These are phyloP conservation scores for Cheilosia vulpina DNA, from an alignment of 2,888 invertebrate species.

Conservation along the genomic window DNA sequence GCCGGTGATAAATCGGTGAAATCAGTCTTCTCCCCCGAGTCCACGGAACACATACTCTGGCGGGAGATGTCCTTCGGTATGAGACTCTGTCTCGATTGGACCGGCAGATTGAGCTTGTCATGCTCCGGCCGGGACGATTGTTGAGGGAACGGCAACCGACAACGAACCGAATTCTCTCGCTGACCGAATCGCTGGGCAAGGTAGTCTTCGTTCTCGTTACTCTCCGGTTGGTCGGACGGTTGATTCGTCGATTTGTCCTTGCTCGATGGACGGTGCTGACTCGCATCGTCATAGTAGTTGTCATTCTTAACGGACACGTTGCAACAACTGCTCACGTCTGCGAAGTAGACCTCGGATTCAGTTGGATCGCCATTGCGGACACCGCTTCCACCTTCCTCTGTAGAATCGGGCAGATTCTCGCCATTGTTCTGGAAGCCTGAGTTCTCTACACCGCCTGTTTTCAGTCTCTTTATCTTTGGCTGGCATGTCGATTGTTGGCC, in stretches of 20 bases:
- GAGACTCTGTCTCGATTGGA: slow-evolving; percentile 76
- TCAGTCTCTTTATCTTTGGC: slow-evolving; percentile 76
- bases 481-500: slow-evolving; percentile 63
- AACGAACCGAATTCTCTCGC: slow-evolving; percentile 86
- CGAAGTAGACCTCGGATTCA: slow-evolving; percentile 93
- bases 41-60: slow-evolving; percentile 83
- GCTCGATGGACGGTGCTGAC: slow-evolving; percentile 74
- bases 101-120: slow-evolving; percentile 76
- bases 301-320: slow-evolving; percentile 88
- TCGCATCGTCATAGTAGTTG: slow-evolving; percentile 82
- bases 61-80: slow-evolving; percentile 82
- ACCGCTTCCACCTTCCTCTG: slow-evolving; percentile 76
- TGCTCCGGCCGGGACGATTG: slow-evolving; percentile 73
- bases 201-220: slow-evolving; percentile 85
- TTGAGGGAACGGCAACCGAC: slow-evolving; percentile 85
- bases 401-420: slow-evolving; percentile 75
- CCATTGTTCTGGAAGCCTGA: slow-evolving; percentile 90
- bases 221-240: slow-evolving; percentile 65
- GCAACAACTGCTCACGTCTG: slow-evolving; percentile 93
- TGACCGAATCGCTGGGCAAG: slow-evolving; percentile 85
- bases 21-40: slow-evolving; percentile 83
- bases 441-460: slow-evolving; percentile 90
- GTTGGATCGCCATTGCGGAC: slow-evolving; percentile 85
- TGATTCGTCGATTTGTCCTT: slow-evolving; percentile 76
- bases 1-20: slow-evolving; percentile 83